These are phyloP conservation scores for Amiota communis DNA, from an alignment of 2,888 invertebrate genomes.

Conservation along the genomic window DNA sequence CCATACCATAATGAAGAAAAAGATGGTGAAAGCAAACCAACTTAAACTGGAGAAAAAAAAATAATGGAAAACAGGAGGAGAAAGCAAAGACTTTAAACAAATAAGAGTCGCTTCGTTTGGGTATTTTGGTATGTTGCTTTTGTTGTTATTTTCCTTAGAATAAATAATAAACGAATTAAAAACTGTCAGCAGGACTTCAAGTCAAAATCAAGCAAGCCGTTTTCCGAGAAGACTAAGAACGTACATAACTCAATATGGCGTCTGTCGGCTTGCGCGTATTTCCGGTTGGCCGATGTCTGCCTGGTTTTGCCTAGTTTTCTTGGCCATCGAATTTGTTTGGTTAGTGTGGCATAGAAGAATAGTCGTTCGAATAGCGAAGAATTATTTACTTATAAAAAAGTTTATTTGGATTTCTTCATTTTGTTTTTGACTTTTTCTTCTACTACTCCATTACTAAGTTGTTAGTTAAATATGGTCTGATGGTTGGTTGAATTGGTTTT, in stretches of 20 bases:
- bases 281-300: conserved; percentile 2
- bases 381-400: conserved; percentile 34
- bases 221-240: conserved; percentile 49
- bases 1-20: neutral
- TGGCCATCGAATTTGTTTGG: neutral
- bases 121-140: conserved; percentile 30
- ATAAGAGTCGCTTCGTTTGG: conserved; percentile 41
- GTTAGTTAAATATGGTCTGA: neutral
- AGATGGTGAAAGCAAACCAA: neutral
- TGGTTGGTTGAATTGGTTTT: neutral
- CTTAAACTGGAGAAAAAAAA: neutral
- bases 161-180: conserved; percentile 70
- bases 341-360: conserved; percentile 28
- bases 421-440: neutral
- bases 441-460: too few relatives aligned
- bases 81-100: conserved; percentile 36
- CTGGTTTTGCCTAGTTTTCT: neutral
- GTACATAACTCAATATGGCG: conserved; percentile 28
- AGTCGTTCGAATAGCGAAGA: neutral
- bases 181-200: conserved; percentile 41
- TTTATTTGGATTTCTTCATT: conserved; percentile 3
- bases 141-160: conserved; percentile 49
- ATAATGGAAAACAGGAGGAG: neutral
- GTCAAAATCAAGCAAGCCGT: neutral
- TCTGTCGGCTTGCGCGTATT: conserved; percentile 18